Evolutionary conservation across 2,888 invertebrate species (phyloP), one percentile per base, ranked within the genome.

Genomic region (Diaphora mendica): DNA sequence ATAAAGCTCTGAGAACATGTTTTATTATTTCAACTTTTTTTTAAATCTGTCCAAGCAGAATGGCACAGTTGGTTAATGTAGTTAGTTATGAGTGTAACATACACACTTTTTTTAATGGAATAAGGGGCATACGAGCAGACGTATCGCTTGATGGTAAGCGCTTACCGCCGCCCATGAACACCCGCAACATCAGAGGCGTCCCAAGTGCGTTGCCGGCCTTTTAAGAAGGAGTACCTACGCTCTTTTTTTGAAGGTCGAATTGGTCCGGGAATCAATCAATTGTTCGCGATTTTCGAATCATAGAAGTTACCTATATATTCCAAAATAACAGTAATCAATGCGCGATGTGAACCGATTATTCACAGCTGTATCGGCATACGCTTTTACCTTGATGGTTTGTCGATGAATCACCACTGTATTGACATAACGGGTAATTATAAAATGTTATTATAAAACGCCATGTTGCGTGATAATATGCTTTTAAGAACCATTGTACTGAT

Each of bases 311-410:
- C 44, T 44, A 33, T 59, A 26, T 4, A 23, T 51, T n/a, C 33
- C 15, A 44, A 30, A 26, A n/a, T 66, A 66, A 65, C 35, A 39
- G n/a, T 44, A 65, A 51, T 65, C 59, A 72, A 72, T 67, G 64
- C 35, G n/a, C 26, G 62, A 71, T 64, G 65, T 65, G 39, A 39
- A 64, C 30, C 51, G 26, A 75, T 82, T 84, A 82, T 77, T 84
- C 84, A 84, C 71, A 74, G 73, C 76, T 79, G 67, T 71, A 77
- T 73, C 69, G 77, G 76, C 72, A 79, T 75, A 75, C 76, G 77
- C 79, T 80, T 48, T 72, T 77, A 75, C 69, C 77, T 75, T 75
- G 79, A 77, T 68, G 51, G 69, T 71, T 70, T 77, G 65, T 39
- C 42, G 68, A 74, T 83, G 82, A 83, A 70, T 83, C 83, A 83